Percentiles rank a stretch among this genome's conserved stretches.
phyloP scores from a whole-genome alignment of 2,888 invertebrate genomes.

The Eupithecia exiguata region DNA sequence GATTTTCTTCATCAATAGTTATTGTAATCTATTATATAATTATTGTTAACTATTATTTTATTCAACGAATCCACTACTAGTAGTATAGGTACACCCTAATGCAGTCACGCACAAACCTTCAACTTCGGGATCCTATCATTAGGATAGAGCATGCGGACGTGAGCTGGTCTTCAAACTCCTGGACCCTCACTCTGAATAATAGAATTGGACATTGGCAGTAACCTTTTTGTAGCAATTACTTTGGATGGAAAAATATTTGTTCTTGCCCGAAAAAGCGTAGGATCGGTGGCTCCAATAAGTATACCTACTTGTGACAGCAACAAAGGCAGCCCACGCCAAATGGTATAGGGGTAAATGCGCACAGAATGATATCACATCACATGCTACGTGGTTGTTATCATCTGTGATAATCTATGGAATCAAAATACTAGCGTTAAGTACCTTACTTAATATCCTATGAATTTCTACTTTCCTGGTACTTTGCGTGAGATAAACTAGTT shows the following conservation, averaged over 20 bases:
- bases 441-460: no score
- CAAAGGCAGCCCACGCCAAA: not conserved
- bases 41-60: no score
- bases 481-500: no score
- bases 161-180: slow-evolving; percentile 30
- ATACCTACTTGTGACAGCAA: not conserved
- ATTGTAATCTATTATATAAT: no score
- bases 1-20: no score
- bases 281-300: not conserved
- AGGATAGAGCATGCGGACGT: slow-evolving; percentile 35
- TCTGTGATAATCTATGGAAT: not conserved
- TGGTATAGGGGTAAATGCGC: not conserved
- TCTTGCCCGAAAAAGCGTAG: not conserved
- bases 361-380: not conserved
- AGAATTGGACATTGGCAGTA: slow-evolving; percentile 7
- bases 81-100: not conserved
- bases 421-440: no score
- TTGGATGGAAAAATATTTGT: not conserved
- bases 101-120: slow-evolving; percentile 9
- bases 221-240: slow-evolving; percentile 3
- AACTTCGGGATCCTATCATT: slow-evolving; percentile 16
- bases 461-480: no score
- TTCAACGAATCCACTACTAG: not conserved
- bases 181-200: slow-evolving; percentile 24
- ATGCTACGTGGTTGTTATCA: not conserved